Base-by-base conservation (phyloP, 2,113 vertebrate species). In the Corydoras sp. region DNA sequence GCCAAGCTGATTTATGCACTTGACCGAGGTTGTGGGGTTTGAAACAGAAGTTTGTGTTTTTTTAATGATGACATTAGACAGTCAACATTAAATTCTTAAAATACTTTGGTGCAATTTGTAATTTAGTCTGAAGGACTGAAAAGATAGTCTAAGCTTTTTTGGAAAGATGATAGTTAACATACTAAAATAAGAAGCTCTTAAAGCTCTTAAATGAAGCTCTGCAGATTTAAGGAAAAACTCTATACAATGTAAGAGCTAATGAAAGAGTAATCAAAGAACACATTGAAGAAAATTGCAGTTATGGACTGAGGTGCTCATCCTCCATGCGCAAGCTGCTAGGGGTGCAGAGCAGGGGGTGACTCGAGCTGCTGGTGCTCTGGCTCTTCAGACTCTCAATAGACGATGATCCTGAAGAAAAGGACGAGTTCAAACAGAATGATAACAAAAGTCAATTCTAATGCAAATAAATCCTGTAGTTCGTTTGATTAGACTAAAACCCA, bases 331-430 rank as follows among this genome's bases (percentile, higher is more conserved):
- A 80, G 29, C 79, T 80, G 14, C 76, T 85, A 76, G 86, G 85
- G 81, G 85, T 73, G 30, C 86, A 86, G 72, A 90, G 87, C 10
- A 86, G 85, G 62, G 88, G 89, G 84, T 84, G 83, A 74, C 83
- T 83, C 64, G 87, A 82, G 48, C 83, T 80, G 65, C 81, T 72
- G 62, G 83, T 76, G 80, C 86, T 80, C 5, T 83, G 86, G 81
- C 87, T 77, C 10, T 81, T 80, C 80, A 89, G 85, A 29, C 24
- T 87, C 80, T 90, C 82, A 69, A 85, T 62, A 64, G 86, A 91
- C 69, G 91, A 86, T 4, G 90, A 90, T n/a, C 92, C 92, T 92
- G 75, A 14, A 53, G 43, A 51, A 10, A 62, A 29, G 9, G 62
- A 3, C 5, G 48, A 62, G 58, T 29, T 13, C 3, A 56, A n/a